phyloP scores from a whole-genome alignment of 2,888 invertebrate species.

The Caenorhabditis panamensis region DNA sequence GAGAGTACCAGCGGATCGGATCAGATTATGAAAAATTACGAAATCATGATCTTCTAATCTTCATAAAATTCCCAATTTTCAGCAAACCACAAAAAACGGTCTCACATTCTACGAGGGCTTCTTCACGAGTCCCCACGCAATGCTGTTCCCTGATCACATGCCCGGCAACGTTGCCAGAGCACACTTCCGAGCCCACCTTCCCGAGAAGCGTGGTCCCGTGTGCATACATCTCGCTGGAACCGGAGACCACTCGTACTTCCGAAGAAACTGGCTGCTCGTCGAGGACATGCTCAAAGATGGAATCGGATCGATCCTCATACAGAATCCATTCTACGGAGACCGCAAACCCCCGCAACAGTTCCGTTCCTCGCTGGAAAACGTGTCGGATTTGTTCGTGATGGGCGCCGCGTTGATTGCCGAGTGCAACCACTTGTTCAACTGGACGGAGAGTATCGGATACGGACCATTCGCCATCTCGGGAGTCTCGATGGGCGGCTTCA shows the following conservation, averaged over 20 bases:
- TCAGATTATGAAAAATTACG: conserved; percentile 1
- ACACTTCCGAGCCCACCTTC: conserved; percentile 71
- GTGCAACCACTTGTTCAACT: conserved; percentile 90
- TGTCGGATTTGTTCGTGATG: conserved; percentile 98
- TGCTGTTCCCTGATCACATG: conserved; percentile 89
- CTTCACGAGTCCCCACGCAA: conserved; percentile 90
- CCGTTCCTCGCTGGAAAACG: conserved; percentile 91
- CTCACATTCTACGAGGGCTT: conserved; percentile 86
- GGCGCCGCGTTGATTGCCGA: conserved; percentile 96
- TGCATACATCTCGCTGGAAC: conserved; percentile 96
- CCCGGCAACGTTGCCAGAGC: conserved; percentile 59
- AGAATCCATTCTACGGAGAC: conserved; percentile 92
- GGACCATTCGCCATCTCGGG: conserved; percentile 96
- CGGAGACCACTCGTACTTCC: conserved; percentile 92
- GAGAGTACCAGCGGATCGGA: background rate
- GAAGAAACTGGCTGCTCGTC: conserved; percentile 91
- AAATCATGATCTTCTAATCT: background rate
- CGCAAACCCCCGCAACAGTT: conserved; percentile 73
- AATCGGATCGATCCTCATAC: conserved; percentile 93
- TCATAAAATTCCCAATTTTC: conserved; percentile 5
- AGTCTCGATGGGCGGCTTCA: conserved; percentile 85
- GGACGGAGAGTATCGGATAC: conserved; percentile 93
- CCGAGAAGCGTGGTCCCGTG: conserved; percentile 64
- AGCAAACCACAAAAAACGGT: conserved; percentile 60
- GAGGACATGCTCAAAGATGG: conserved; percentile 93